Evolutionary conservation across 2,113 vertebrate genomes (phyloP), one percentile per base, ranked within the genome.

Genomic region (Pleuronectes platessa): DNA sequence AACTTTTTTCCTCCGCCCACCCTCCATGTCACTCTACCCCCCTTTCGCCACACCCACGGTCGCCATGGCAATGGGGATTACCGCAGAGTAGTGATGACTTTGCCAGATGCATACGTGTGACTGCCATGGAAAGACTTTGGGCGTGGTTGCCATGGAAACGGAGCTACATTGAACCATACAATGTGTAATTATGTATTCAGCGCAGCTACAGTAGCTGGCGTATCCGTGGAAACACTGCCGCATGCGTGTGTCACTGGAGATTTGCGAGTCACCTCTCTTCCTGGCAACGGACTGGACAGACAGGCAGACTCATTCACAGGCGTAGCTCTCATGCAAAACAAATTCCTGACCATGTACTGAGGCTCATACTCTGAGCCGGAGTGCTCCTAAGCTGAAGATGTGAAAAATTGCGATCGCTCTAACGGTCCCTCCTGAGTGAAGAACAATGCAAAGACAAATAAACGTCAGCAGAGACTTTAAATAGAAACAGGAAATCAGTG

Each of bases 361-460:
- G 18, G 14, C 51, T 76, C 35, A n/a, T 37, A 45, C 37, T 58
- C 3, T 23, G 7, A 65, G 20, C 15, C 20, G 51, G 26, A 59
- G 8, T 73, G 54, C 71, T 70, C 55, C 23, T 63, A 9, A 20
- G 54, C 6, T 23, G 21, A 79, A 64, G 49, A 49, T 61, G 20
- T 5, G 11, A 47, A 27, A 65, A n/a, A 27, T 18, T 45, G 35
- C 63, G 21, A 68, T 68, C 77, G 69, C 23, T 35, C 53, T 68
- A 81, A 76, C 67, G 56, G 23, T 60, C 61, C 59, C 37, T n/a
- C 4, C 24, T 35, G 68, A 26, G 55, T 70, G 53, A 14, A 63
- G 79, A 88, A 90, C 87, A 90, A 89, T 90, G 61, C 72, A 74
- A 76, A 88, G 40, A 76, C 27, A 85, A 89, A 87, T 83, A 83